Base-by-base conservation (phyloP, 2,888 invertebrate species). In the Carabus problematicus region DNA sequence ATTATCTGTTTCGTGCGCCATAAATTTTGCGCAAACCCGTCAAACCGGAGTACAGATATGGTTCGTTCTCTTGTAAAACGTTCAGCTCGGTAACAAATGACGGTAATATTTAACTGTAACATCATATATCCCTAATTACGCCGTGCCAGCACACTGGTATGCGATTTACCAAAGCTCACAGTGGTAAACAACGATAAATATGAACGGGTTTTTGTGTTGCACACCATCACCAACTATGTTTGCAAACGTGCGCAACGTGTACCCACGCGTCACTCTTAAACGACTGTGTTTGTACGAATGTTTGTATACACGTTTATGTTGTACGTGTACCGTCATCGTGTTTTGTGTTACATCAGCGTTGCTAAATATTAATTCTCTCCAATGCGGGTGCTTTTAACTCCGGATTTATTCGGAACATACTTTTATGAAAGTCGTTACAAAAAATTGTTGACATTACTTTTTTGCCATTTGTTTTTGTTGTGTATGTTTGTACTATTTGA, bases 61-160 rank as follows among this genome's bases (percentile, higher is more conserved):
- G 29, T 29, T 29, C 29, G 29, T 29, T 3, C 29, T 29, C 29
- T 29, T 29, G 29, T 29, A 29, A 29, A 29, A 29, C 29, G 29
- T 29, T 29, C 29, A 29, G 6, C 18, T 7, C 14, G 18, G 18
- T 14, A 40, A 60, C 60, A 60, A 60, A 60, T 60, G 18, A 45
- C 11, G 45, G n/a, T 60, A 45, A 60, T 60, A 60, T 45, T 43
- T 45, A 60, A 60, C 47, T 19, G 43, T 29, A 43, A 60, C 43
- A 60, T 60, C 55, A 55, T n/a, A 55, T 29, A 42, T 59, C 11
- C 59, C 16, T 59, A 59, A 59, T 42, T 59, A 59, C 42, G 43
- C 16, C 19, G n/a, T 43, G 12, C 19, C 6, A 18, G 6, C 18
- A 12, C 29, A 11, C 18, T 12, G 52, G 14, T 19, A 8, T 18